phyloP scores from a whole-genome alignment of 2,888 invertebrate species.

The Pachycephus smyrnensis region DNA sequence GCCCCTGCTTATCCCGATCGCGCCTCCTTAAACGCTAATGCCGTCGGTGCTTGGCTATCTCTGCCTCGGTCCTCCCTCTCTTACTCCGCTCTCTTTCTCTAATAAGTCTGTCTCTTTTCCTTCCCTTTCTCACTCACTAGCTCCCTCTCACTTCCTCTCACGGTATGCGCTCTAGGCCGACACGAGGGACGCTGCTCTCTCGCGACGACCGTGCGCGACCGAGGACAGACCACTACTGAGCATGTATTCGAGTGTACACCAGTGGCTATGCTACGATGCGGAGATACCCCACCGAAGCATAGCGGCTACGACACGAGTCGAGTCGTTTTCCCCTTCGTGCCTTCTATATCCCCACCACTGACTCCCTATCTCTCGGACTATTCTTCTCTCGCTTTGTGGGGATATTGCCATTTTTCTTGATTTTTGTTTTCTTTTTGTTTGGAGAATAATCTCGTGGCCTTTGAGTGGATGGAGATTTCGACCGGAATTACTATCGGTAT shows the following conservation, averaged over 20 bases:
- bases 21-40: not conserved
- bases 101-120: not conserved
- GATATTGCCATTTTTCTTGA: not conserved
- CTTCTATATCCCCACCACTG: slow-evolving; percentile 11
- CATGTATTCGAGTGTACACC: slow-evolving; percentile 30
- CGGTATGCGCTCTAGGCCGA: not conserved
- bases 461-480: not conserved
- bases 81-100: too few species aligned
- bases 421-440: not conserved
- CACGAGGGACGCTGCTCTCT: not conserved
- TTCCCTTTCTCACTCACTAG: not conserved
- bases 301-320: slow-evolving; percentile 48
- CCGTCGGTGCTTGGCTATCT: not conserved
- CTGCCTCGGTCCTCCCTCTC: not conserved
- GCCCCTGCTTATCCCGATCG: not conserved
- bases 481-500: not conserved
- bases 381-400: not conserved
- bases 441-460: not conserved
- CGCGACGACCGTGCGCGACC: slow-evolving; percentile 35
- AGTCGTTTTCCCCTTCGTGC: slow-evolving; percentile 45
- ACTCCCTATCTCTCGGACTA: not conserved
- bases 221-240: slow-evolving; percentile 56
- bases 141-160: not conserved
- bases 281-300: slow-evolving; percentile 26
- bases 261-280: slow-evolving; percentile 5